Evolutionary conservation across 2,888 invertebrate genomes (phyloP).

Genomic region (Drosophila merina): DNA sequence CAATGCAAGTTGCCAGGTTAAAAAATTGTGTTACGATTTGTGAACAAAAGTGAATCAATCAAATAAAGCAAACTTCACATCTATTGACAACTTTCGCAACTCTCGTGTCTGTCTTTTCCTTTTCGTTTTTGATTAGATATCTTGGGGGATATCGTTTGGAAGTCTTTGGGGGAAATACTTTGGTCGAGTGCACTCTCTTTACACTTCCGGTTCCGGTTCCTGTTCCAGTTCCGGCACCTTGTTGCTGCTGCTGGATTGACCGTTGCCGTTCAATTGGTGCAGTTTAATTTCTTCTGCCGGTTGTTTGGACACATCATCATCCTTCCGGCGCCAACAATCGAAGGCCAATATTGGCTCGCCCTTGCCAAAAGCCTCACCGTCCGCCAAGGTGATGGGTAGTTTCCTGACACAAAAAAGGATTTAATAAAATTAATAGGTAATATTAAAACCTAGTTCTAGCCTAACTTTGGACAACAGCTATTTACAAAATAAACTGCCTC

Average conservation of each 20-base stretch:
- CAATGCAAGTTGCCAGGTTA: slow-evolving; percentile 45
- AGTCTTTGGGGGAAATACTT: slow-evolving; percentile 26
- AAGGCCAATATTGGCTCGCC: slow-evolving; percentile 85
- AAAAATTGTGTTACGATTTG: slow-evolving; percentile 67
- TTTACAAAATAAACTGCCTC: too few species aligned
- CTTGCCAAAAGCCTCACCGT: slow-evolving; percentile 86
- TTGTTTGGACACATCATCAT: slow-evolving; percentile 52
- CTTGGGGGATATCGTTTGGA: not conserved
- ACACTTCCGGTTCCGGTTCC: slow-evolving; percentile 40
- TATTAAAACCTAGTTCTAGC: too few species aligned
- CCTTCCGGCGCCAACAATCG: slow-evolving; percentile 66
- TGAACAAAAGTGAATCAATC: slow-evolving; percentile 65
- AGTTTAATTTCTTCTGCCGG: slow-evolving; percentile 55
- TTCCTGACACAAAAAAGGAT: slow-evolving; percentile 70
- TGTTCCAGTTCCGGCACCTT: not conserved
- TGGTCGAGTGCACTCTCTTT: slow-evolving; percentile 3
- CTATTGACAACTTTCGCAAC: slow-evolving; percentile 72
- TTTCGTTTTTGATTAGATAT: slow-evolving; percentile 1
- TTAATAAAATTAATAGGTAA: too few species aligned
- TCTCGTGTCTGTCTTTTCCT: slow-evolving; percentile 31
- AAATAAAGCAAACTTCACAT: slow-evolving; percentile 69
- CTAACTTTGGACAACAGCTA: too few species aligned
- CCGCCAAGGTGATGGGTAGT: slow-evolving; percentile 86
- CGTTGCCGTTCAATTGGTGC: slow-evolving; percentile 52
- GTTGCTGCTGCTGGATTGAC: slow-evolving; percentile 7